A percentile compares a stretch with the other conserved stretches of the same genome.
phyloP scores from a whole-genome alignment of 2,113 vertebrate genomes.

The Cryptotis parvus region DNA sequence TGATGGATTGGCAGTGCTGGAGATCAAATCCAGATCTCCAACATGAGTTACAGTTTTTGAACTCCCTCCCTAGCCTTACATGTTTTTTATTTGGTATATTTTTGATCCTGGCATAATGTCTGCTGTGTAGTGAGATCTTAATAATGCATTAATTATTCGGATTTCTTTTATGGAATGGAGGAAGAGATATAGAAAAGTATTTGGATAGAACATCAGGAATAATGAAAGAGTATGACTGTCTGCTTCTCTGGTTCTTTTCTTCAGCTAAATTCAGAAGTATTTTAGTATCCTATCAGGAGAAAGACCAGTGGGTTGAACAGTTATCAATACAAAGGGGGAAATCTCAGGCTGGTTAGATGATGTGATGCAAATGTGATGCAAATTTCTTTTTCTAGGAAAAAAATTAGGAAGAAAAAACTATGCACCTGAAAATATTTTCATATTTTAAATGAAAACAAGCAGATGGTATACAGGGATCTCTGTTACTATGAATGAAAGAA shows the following conservation, averaged over 20 bases:
- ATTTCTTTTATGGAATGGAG: background rate
- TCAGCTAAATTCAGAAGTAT: background rate
- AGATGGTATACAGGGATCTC: background rate
- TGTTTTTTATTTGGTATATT: background rate
- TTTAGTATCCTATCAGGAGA: too few species aligned
- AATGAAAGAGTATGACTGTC: background rate
- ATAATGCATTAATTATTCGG: background rate
- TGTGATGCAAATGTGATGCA: background rate
- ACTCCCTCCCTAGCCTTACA: too few species aligned
- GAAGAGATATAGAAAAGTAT: background rate
- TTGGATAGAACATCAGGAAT: background rate
- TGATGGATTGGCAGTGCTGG: too few species aligned
- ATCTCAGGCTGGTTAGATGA: background rate
- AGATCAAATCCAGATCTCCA: too few species aligned
- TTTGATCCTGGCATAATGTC: background rate
- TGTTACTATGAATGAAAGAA: background rate
- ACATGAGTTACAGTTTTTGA: too few species aligned
- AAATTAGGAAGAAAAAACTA: background rate
- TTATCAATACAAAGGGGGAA: background rate
- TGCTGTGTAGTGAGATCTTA: background rate
- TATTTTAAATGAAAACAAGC: background rate
- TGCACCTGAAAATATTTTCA: background rate
- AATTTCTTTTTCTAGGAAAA: background rate
- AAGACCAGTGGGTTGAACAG: background rate
- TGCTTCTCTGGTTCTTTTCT: slow-evolving; percentile 21